Evolutionary conservation across 2,797 vertebrate species (phyloP).

Genomic region (Peromyscus aztecus): DNA sequence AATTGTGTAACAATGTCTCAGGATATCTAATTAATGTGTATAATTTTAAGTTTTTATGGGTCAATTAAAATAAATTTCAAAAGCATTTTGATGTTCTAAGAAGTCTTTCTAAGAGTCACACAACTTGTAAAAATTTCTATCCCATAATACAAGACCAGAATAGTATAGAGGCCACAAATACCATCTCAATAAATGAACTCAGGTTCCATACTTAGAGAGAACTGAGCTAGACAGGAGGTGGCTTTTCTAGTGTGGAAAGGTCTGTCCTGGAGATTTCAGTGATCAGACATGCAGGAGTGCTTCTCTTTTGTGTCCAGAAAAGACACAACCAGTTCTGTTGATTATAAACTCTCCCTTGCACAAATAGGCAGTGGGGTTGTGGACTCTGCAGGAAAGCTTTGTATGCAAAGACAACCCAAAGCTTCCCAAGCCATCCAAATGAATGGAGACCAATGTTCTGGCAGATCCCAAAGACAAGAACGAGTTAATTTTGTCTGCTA

Average conservation of each 20-base stretch:
- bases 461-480: not conserved
- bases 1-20: not conserved
- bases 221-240: not conserved
- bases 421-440: not conserved
- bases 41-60: conserved; percentile 2
- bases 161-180: not conserved
- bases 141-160: not conserved
- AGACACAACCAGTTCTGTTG: not conserved
- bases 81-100: not conserved
- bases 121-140: conserved; percentile 1
- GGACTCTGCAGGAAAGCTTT: not conserved
- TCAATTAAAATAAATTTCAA: not conserved
- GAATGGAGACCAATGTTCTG: not conserved
- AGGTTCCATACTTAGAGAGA: not conserved
- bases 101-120: conserved; percentile 19
- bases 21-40: not conserved
- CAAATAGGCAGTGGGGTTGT: not conserved
- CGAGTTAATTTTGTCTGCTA: not conserved
- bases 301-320: conserved; percentile 36
- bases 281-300: not conserved
- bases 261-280: not conserved
- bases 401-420: not conserved
- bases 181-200: conserved; percentile 16
- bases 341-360: not conserved
- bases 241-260: not conserved